Conservation (phyloP, 2,797 vertebrate genomes). For the Mycteria americana region DNA sequence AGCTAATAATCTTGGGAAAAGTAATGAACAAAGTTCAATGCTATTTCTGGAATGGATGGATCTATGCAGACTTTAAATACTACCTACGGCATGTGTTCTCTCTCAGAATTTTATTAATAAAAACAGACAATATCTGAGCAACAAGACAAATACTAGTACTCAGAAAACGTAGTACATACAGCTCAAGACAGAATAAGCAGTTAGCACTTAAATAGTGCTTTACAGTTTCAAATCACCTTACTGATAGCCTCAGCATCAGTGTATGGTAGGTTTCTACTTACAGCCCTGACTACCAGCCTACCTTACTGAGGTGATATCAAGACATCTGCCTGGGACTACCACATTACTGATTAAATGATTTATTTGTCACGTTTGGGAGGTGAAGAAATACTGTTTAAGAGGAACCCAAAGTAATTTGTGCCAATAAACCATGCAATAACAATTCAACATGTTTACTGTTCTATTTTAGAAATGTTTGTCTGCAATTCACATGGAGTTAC, state of each 20-base stretch:
- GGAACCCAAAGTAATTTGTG: background rate
- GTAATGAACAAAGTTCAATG: background rate
- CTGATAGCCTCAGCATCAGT: background rate
- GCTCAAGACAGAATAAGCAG: background rate
- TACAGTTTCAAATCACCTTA: background rate
- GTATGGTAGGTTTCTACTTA: background rate
- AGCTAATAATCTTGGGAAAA: background rate
- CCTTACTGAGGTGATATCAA: background rate
- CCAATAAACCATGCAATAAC: background rate
- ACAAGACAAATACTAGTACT: background rate
- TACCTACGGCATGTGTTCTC: fast-evolving
- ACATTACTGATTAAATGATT: background rate
- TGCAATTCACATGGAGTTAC: background rate
- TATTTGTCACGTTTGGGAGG: background rate
- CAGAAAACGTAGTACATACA: background rate
- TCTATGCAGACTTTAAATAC: background rate
- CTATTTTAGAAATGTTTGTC: background rate
- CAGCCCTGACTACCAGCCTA: background rate
- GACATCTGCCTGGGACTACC: background rate
- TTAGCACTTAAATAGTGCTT: background rate
- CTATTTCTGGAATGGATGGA: background rate
- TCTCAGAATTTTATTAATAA: background rate
- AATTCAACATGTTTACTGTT: background rate
- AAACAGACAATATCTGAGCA: background rate
- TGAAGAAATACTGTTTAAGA: background rate